Base-by-base conservation (phyloP, 2,797 vertebrate genomes). In the Tapirus indicus region DNA sequence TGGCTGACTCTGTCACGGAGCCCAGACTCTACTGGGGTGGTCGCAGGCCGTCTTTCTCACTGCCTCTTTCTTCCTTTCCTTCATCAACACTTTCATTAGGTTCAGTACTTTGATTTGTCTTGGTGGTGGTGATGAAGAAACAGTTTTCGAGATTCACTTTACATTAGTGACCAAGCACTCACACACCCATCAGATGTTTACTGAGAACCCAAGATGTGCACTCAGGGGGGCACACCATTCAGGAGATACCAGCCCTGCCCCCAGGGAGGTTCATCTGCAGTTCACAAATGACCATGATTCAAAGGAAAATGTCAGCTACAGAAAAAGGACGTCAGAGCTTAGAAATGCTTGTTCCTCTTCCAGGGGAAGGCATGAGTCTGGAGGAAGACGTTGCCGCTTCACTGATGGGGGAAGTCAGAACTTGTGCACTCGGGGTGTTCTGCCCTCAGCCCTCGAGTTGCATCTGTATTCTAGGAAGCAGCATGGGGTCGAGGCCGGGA, bases 171-270 rank as follows among this genome's bases (percentile, higher is more conserved):
- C 20, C 2, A 4, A 27, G 17, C 6, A 32, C 0, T 2, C 21
- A 14, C 23, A 7, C 0, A 17, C 5, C 13, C 25, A 0, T 18
- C 1, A 1, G 2, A 5, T 17, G 4, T 29, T 72, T 6, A 5
- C 8, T 4, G 27, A 23, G 47, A 92, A 13, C 6, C 2, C 20
- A 9, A 0, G 0, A 0, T 3, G 9, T 1, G 1, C 32, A 3
- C 25, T 49, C 8, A 6, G 38, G 62, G 23, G 4, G 27, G 6
- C 27, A 1, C 3, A 2, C 38, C 38, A 23, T 18, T 9, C 35
- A 5, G 17, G 10, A 66, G 64, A 32, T 17, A 16, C 29, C 49
- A n/a, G 32, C 29, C 29, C 20, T 27, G 21, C 18, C 27, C 49
- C 5, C 49, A 2, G 9, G 13, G 13, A 13, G 75, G 74, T 12